These are phyloP conservation scores for Drosophila lini DNA, from an alignment of 1,140 invertebrate genomes.

Conservation along the genomic window DNA sequence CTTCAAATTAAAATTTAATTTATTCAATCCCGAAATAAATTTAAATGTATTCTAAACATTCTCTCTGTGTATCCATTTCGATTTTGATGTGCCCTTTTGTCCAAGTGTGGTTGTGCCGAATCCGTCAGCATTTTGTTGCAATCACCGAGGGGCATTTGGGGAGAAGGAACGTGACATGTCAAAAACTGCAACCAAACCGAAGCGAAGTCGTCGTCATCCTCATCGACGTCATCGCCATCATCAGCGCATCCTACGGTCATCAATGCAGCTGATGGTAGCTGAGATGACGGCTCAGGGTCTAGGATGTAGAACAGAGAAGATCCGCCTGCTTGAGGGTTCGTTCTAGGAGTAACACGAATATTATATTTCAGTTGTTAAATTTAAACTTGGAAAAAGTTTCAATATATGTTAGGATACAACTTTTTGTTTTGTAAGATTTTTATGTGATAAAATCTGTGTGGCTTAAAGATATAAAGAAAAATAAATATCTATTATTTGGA, in stretches of 20 bases:
- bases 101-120: slow-evolving; percentile 32
- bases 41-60: neutral
- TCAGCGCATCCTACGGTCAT: slow-evolving; percentile 23
- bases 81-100: slow-evolving; percentile 27
- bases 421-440: neutral
- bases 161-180: slow-evolving; percentile 34
- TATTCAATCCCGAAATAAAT: too few relatives aligned
- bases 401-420: too few relatives aligned
- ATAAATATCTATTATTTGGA: neutral
- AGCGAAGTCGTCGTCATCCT: slow-evolving; percentile 17
- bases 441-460: neutral
- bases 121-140: slow-evolving; percentile 48
- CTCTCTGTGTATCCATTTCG: slow-evolving; percentile 6
- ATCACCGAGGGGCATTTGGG: slow-evolving; percentile 46
- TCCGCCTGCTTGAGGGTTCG: neutral
- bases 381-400: neutral
- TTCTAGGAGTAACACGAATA: neutral
- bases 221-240: slow-evolving; percentile 25
- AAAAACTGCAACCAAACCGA: slow-evolving; percentile 45
- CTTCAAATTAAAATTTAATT: neutral
- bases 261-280: slow-evolving; percentile 15
- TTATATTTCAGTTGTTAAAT: neutral
- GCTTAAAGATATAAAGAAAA: neutral
- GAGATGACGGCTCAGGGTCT: slow-evolving; percentile 4
- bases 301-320: neutral